Conservation (phyloP, 2,888 invertebrate genomes). For the Cryptops parisi region DNA sequence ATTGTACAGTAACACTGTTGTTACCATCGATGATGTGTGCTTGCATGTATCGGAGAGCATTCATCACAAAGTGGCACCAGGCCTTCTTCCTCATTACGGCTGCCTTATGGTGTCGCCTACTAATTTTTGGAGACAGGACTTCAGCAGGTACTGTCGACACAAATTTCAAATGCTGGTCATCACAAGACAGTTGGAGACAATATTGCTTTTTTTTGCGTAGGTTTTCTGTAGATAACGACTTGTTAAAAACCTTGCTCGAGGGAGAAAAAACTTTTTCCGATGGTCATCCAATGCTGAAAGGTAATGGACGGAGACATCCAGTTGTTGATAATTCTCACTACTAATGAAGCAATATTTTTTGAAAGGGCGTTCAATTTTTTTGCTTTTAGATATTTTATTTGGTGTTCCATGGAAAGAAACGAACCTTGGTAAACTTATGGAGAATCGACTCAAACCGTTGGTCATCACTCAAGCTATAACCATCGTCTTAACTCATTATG, state of each 20-base stretch:
- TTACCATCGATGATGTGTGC: slow-evolving; percentile 64
- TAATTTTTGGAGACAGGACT: slow-evolving; percentile 79
- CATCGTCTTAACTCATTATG: slow-evolving; percentile 62
- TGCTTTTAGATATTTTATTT: slow-evolving; percentile 70
- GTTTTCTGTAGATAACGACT: slow-evolving; percentile 1
- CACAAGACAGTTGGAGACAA: not conserved
- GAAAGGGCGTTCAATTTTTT: not conserved
- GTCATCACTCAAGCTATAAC: slow-evolving; percentile 83
- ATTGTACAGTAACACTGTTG: slow-evolving; percentile 26
- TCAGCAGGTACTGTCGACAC: slow-evolving; percentile 36
- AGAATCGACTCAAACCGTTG: slow-evolving; percentile 64
- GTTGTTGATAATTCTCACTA: too few species aligned
- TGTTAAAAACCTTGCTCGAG: slow-evolving; percentile 1
- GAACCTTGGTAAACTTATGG: too few species aligned
- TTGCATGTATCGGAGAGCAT: slow-evolving; percentile 48
- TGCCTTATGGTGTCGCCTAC: slow-evolving; percentile 85
- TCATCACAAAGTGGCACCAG: slow-evolving; percentile 15
- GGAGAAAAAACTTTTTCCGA: not conserved
- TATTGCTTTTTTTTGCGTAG: not conserved
- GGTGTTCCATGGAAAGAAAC: slow-evolving; percentile 86
- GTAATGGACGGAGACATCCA: too few species aligned
- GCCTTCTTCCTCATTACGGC: slow-evolving; percentile 67
- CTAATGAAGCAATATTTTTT: not conserved
- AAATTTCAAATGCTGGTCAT: not conserved
- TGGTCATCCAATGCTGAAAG: slow-evolving; percentile 2